phyloP scores from a whole-genome alignment of 2,113 vertebrate species.

The Numida meleagris region DNA sequence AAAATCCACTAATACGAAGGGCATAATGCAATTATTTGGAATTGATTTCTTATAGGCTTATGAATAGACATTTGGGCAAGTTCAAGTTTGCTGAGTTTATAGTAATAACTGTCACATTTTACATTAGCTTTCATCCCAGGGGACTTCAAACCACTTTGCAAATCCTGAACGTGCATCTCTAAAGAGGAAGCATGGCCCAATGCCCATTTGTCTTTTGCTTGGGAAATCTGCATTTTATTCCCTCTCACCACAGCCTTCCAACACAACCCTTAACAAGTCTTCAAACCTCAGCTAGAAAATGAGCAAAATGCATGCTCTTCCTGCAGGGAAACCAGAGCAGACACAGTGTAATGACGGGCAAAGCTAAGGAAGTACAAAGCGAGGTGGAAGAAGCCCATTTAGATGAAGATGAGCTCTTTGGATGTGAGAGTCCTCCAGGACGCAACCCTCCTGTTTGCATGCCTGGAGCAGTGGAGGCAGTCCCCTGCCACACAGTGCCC shows the following conservation, averaged over 20 bases:
- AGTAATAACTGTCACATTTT: constrained; percentile 20
- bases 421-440: neutral
- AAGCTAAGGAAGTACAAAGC: neutral
- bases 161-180: neutral
- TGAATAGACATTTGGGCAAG: constrained; percentile 13
- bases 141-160: neutral
- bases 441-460: no score
- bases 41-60: constrained; percentile 54
- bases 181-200: neutral
- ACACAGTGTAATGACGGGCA: fast-evolving
- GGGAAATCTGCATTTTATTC: neutral
- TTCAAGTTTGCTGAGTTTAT: constrained; percentile 43
- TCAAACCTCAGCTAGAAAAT: neutral
- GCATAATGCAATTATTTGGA: constrained; percentile 41
- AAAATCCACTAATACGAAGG: constrained; percentile 43
- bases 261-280: neutral
- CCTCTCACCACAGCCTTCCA: neutral
- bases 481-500: no score
- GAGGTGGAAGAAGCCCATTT: neutral
- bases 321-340: neutral
- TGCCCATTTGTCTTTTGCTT: neutral
- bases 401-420: neutral
- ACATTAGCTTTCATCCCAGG: neutral
- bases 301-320: fast-evolving
- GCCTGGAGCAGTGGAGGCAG: neutral